Conservation (phyloP, 2,888 invertebrate species). For the Colostygia pectinataria region DNA sequence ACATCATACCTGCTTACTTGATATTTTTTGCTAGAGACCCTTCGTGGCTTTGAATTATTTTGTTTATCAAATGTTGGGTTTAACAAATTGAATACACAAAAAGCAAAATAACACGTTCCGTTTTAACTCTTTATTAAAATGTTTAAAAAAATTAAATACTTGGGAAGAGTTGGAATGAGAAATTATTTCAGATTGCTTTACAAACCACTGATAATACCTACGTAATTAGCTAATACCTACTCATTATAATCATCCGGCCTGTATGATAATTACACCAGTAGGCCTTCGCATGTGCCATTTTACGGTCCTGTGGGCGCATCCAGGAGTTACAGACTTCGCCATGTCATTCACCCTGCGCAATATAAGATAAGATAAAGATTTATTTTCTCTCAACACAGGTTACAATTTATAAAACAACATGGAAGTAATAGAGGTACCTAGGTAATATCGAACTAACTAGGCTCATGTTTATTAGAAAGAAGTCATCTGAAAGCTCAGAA, state of each 20-base stretch:
- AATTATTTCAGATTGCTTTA: constrained; percentile 8
- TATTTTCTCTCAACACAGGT: no score
- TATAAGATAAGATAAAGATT: constrained; percentile 16
- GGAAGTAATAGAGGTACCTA: no score
- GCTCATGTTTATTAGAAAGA: constrained; percentile 13
- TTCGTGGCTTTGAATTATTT: constrained; percentile 3
- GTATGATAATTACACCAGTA: constrained; percentile 16
- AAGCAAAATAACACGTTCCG: not conserved
- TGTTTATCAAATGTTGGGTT: constrained; percentile 5
- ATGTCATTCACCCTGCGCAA: constrained; percentile 11
- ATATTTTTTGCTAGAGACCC: constrained; percentile 11
- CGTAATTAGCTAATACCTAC: constrained; percentile 18
- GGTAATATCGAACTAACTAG: no score
- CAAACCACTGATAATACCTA: constrained; percentile 10
- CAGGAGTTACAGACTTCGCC: constrained; percentile 15
- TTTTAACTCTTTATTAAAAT: no score
- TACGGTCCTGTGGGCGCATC: constrained; percentile 14
- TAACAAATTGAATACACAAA: not conserved
- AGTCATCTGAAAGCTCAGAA: not conserved
- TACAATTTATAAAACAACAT: no score
- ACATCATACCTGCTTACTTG: no score
- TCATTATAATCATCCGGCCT: constrained; percentile 16
- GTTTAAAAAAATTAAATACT: no score
- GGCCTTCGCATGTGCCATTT: constrained; percentile 19
- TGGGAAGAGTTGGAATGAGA: constrained; percentile 1